Evolutionary conservation across 2,888 invertebrate genomes (phyloP).

Genomic region (Drosophila cognata): DNA sequence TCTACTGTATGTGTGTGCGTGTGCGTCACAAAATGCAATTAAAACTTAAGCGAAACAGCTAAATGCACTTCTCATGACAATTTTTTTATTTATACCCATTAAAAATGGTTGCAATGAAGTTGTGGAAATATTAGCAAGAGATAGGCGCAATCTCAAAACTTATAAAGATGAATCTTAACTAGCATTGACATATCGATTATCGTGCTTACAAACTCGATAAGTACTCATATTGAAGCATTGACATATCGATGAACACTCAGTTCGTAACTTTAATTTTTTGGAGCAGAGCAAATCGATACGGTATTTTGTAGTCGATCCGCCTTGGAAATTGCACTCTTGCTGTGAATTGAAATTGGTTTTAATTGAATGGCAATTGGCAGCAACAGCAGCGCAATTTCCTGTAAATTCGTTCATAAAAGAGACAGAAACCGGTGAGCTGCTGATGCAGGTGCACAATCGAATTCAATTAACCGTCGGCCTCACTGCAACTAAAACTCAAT

Average conservation of each 20-base stretch:
- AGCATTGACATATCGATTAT: too few species aligned
- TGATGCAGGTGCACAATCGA: conserved; percentile 41
- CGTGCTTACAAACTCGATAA: too few species aligned
- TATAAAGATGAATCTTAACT: background rate
- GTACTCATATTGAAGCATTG: too few species aligned
- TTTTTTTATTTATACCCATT: conserved; percentile 3
- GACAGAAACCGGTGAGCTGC: conserved; percentile 28
- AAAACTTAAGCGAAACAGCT: conserved; percentile 51
- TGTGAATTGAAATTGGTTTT: conserved; percentile 53
- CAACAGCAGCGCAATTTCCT: conserved; percentile 67
- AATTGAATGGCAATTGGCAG: conserved; percentile 66
- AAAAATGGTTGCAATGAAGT: background rate
- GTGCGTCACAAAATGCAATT: conserved; percentile 53
- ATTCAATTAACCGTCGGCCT: conserved; percentile 61
- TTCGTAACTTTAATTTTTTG: background rate
- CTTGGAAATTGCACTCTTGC: background rate
- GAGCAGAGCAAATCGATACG: background rate
- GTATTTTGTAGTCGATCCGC: background rate
- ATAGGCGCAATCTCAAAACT: background rate
- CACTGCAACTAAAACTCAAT: conserved; percentile 3
- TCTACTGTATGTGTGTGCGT: background rate
- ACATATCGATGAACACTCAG: background rate
- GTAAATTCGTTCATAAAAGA: conserved; percentile 45
- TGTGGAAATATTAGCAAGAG: background rate
- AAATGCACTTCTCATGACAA: conserved; percentile 37